Evolutionary conservation across 1,140 invertebrate species (phyloP).

Genomic region (Pseudoatta argentina): DNA sequence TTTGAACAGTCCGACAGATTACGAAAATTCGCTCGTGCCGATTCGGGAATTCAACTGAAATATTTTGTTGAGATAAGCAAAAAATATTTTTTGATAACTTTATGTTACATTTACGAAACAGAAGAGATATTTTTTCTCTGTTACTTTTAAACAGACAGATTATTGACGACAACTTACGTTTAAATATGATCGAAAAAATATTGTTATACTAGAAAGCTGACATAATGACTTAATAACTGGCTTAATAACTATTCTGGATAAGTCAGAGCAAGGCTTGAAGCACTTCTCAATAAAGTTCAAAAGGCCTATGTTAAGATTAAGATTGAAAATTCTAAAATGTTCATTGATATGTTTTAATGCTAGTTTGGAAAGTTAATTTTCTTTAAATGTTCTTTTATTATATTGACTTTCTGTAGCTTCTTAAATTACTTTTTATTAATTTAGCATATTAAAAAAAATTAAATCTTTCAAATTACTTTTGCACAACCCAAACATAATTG

Average conservation of each 20-base stretch:
- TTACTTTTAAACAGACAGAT: not conserved
- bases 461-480: constrained; percentile 10
- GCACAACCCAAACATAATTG: not conserved
- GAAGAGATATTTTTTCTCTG: not conserved
- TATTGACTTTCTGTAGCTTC: not conserved
- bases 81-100: constrained; percentile 7
- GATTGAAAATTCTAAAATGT: constrained; percentile 18
- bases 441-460: not conserved
- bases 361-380: not conserved
- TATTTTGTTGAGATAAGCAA: constrained; percentile 31
- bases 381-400: not conserved
- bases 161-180: not conserved
- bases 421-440: not conserved
- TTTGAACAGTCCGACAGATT: not conserved
- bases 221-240: not conserved
- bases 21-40: not conserved
- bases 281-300: constrained; percentile 13
- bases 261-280: not conserved
- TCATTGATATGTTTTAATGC: not conserved
- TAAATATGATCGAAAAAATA: not conserved
- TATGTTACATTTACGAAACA: not conserved
- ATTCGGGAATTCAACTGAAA: constrained; percentile 17
- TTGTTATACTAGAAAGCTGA: not conserved
- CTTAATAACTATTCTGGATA: constrained; percentile 5
- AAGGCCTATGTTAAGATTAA: not conserved